Evolutionary conservation across 2,888 invertebrate genomes (phyloP).

Genomic region (Lithophane ornitopus): DNA sequence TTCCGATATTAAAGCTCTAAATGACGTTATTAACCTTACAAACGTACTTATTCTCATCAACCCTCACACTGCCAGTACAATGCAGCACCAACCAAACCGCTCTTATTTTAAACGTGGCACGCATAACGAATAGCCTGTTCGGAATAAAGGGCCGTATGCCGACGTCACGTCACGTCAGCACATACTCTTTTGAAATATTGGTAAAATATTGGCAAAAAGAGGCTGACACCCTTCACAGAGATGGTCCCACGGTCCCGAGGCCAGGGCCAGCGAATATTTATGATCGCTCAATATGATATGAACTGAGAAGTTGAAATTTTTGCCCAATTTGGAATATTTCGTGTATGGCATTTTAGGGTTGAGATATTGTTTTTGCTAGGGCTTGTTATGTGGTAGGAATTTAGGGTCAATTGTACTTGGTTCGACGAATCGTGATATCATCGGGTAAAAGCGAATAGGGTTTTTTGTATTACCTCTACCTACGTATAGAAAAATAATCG

Average conservation of each 20-base stretch:
- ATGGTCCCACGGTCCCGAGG: conserved; percentile 38
- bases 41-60: not conserved
- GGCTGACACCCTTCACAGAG: conserved; percentile 65
- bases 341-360: conserved; percentile 41
- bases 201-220: conserved; percentile 75
- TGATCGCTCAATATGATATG: conserved; percentile 70
- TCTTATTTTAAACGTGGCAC: conserved; percentile 61
- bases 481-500: not conserved
- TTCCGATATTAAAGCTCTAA: not conserved
- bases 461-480: not conserved
- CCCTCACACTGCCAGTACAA: conserved; percentile 20
- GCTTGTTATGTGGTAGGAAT: conserved; percentile 30
- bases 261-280: conserved; percentile 74
- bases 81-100: conserved; percentile 19
- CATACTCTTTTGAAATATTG: conserved; percentile 73
- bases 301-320: conserved; percentile 56
- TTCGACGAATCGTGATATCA: not conserved
- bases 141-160: conserved; percentile 54
- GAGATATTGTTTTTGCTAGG: conserved; percentile 54
- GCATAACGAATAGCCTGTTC: conserved; percentile 56
- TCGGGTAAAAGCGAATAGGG: not conserved
- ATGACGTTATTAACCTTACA: conserved; percentile 3
- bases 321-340: conserved; percentile 54
- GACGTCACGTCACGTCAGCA: conserved; percentile 60
- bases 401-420: conserved; percentile 7